These are phyloP conservation scores for Cheumatopsyche charites DNA, from an alignment of 1,140 invertebrate genomes.

Conservation along the genomic window DNA sequence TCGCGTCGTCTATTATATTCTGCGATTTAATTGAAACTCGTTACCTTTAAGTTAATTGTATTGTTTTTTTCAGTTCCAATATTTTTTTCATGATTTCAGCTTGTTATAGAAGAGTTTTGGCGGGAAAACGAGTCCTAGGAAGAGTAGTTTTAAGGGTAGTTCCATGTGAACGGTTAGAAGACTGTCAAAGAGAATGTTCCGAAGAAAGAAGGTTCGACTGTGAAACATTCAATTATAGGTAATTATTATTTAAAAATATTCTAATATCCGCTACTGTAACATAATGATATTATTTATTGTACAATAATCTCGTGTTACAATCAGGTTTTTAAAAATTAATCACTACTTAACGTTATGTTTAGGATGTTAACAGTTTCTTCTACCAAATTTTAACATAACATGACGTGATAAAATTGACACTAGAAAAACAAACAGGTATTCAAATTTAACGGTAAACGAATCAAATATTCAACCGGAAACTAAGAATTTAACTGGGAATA, in stretches of 20 bases:
- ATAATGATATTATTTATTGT: background rate
- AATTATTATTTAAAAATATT: constrained; percentile 35
- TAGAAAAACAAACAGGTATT: no score
- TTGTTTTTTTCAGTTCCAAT: background rate
- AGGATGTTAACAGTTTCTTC: no score
- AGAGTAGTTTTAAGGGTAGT: constrained; percentile 69
- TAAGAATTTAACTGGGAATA: no score
- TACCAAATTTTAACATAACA: no score
- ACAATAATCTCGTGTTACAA: no score
- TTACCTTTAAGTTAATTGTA: background rate
- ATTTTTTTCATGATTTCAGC: constrained; percentile 57
- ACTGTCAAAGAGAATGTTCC: constrained; percentile 76
- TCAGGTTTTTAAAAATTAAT: no score
- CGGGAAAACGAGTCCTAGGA: constrained; percentile 70
- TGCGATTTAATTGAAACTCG: background rate
- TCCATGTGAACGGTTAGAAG: constrained; percentile 71
- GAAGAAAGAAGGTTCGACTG: constrained; percentile 75
- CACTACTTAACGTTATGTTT: no score
- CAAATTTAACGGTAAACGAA: no score
- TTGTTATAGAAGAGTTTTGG: constrained; percentile 74
- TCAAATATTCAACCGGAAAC: no score
- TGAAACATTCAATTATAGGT: constrained; percentile 84
- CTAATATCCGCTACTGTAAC: background rate
- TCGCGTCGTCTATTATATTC: background rate
- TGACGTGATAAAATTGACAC: no score